Evolutionary conservation across 2,113 vertebrate species (phyloP), one percentile per base, ranked within the genome.

Genomic region (Lynx canadensis): DNA sequence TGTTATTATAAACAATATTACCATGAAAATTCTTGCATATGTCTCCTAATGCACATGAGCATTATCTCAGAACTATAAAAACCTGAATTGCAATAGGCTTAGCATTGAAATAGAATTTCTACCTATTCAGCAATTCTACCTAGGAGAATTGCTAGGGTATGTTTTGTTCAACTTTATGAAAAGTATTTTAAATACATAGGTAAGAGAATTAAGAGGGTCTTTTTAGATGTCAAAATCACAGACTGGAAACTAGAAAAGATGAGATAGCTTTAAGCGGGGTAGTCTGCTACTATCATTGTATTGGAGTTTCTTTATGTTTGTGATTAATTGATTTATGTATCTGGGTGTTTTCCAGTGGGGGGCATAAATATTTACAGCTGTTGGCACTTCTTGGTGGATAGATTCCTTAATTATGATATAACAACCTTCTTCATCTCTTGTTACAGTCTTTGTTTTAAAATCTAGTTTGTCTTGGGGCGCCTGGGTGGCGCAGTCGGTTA

Each of bases 181-280:
- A 45, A 96, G 23, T 23, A 73, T n/a, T 81, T 96, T 84, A n/a
- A 84, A 84, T 76, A 73, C 38, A 78, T 50, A 68, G 80, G 66
- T 50, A 89, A 80, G 33, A 66, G 29, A 89, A 92, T 85, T 89
- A 90, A 76, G 15, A 90, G 11, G 15, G 85, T 82, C 1, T 73
- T 74, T 81, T 95, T 79, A 87, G n/a, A 78, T 83, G 83, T 83
- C 36, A 45, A 95, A 76, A 93, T 76, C 73, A 87, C 52, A 82
- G 29, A 73, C 13, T 81, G 9, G 27, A 68, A 92, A 80, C 29
- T 9, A 93, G 33, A 90, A 96, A 85, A 93, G 25, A 78, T 57
- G 11, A 94, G 11, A 50, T 76, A 78, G 84, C 57, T 60, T 23
- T 60, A 60, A 60, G 57, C 8, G 8, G 57, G 21, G 21, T 60